Conservation (phyloP, 2,113 vertebrate genomes). For the Tauraco erythrolophus region DNA sequence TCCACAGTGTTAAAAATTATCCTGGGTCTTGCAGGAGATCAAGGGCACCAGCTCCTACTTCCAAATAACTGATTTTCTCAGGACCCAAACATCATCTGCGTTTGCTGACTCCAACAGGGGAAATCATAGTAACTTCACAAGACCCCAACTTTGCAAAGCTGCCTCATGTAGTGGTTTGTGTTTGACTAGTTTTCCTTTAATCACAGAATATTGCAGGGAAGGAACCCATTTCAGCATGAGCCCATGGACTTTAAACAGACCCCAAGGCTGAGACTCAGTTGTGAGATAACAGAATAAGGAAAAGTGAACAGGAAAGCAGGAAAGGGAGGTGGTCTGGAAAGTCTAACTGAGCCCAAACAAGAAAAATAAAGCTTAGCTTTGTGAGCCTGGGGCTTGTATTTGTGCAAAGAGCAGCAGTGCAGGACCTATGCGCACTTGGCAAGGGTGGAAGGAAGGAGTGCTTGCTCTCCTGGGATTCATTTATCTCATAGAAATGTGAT, state of each 20-base stretch:
- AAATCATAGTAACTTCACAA: rapidly evolving
- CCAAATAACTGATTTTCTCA: background rate
- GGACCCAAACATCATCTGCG: rapidly evolving
- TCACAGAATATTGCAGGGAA: background rate
- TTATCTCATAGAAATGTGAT: background rate
- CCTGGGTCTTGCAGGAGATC: background rate
- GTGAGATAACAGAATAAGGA: background rate
- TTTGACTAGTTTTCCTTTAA: background rate
- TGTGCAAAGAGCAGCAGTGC: background rate
- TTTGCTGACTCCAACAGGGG: background rate
- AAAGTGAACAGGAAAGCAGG: background rate
- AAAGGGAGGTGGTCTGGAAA: background rate
- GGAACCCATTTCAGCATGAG: background rate
- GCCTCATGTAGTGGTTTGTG: background rate
- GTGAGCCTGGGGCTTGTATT: background rate
- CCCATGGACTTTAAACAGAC: background rate
- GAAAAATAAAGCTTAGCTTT: background rate
- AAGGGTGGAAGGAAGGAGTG: background rate
- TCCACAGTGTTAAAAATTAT: background rate
- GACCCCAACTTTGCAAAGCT: background rate
- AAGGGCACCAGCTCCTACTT: background rate
- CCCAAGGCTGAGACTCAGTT: background rate
- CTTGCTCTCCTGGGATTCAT: background rate
- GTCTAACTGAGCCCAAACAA: background rate
- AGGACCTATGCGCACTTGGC: background rate